Base-by-base conservation (phyloP, 2,113 vertebrate genomes). In the Willisornis vidua region DNA sequence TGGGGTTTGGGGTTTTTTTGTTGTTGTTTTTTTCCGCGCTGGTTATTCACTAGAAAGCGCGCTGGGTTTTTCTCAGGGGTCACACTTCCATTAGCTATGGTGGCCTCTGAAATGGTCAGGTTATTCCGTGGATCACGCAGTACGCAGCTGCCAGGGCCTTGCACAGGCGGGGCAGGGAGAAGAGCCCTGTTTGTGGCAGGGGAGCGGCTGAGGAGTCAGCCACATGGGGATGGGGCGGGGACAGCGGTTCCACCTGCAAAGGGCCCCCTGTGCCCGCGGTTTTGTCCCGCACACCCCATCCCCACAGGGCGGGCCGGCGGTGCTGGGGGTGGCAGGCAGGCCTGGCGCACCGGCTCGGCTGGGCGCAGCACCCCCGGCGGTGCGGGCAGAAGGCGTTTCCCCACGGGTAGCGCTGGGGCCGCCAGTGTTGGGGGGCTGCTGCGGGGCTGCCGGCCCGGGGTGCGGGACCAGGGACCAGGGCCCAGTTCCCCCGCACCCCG, bases 311-410 rank as follows among this genome's bases (percentile, higher is more conserved):
- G 15, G 33, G 10, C 39, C 9, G 49, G 9, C 41, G 14, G 41
- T 43, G 41, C 41, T 43, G 41, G 41, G 49, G 7, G 25, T 0
- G 46, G 15, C 59, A 62, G 46, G 31, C 9, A 85, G 61, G 41
- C n/a, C 19, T 3, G 20, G 48, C 33, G 35, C 43, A 37, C 35
- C 26, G 26, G 37, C 33, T 35, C 28, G 14, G n/a, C 9, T 15
- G 41, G 12, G 23, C 8, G 31, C 59, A 59, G 37, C 25, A 12
- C 22, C 7, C 8, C 37, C 17, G 2, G 3, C 29, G 12, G 55
- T 5, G 35, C 2, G 70, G 17, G 11, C 41, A n/a, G n/a, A 5
- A n/a, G 6, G 3, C 8, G 15, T 2, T 17, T 9, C 19, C 28
- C 10, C 46, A 23, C 3, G 13, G n/a, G 12, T 7, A 20, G n/a